phyloP scores from a whole-genome alignment of 2,797 vertebrate species.

The Acipenser ruthenus region DNA sequence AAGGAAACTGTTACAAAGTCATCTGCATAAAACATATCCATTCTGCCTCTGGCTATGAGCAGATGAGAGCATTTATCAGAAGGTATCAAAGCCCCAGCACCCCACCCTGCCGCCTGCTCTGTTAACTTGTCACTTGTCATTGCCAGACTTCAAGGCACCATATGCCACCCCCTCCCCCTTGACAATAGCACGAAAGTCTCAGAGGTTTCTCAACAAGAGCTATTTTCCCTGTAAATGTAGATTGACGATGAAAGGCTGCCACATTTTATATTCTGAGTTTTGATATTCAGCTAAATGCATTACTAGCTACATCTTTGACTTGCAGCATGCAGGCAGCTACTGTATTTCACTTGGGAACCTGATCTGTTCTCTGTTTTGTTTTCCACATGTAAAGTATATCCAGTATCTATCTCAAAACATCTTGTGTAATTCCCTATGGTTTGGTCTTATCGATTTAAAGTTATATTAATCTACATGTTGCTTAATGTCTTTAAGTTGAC shows the following conservation, averaged over 20 bases:
- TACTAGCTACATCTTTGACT: too few species aligned
- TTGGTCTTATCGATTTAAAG: too few species aligned
- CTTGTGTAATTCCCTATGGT: too few species aligned
- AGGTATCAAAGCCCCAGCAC: constrained; percentile 46
- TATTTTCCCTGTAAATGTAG: constrained; percentile 46
- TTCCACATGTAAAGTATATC: too few species aligned
- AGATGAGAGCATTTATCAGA: constrained; percentile 77
- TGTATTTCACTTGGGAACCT: too few species aligned
- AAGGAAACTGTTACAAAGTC: constrained; percentile 78
- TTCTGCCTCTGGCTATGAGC: constrained; percentile 78
- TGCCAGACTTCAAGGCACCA: constrained; percentile 70
- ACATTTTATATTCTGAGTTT: constrained; percentile 12
- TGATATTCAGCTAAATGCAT: too few species aligned
- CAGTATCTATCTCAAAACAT: too few species aligned
- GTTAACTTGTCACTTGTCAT: constrained; percentile 79
- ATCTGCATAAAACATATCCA: constrained; percentile 86
- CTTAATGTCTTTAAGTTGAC: too few species aligned
- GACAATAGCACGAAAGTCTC: constrained; percentile 55
- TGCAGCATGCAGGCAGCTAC: too few species aligned
- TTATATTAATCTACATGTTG: too few species aligned
- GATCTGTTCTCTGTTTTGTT: too few species aligned
- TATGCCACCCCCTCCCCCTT: constrained; percentile 60
- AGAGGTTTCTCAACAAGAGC: constrained; percentile 30
- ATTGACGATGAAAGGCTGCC: constrained; percentile 49
- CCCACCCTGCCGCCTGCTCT: constrained; percentile 51